phyloP scores from a whole-genome alignment of 2,797 vertebrate genomes.

The Lerista edwardsae region DNA sequence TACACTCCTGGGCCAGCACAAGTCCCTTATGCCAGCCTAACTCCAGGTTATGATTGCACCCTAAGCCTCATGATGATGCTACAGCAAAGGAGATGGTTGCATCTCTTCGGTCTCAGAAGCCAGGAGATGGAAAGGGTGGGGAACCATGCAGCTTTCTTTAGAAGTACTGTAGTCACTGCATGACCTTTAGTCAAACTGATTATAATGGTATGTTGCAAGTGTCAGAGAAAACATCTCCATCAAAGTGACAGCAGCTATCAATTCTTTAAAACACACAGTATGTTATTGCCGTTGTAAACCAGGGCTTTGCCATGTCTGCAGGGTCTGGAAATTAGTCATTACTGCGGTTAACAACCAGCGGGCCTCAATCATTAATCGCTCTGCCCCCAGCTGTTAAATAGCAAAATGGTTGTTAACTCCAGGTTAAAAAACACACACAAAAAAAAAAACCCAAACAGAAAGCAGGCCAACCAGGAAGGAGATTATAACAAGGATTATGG shows the following conservation, averaged over 20 bases:
- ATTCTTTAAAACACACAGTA: conserved; percentile 4
- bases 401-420: conserved; percentile 20
- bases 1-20: no score
- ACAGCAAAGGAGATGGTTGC: not conserved
- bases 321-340: conserved; percentile 25
- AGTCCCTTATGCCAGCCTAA: no score
- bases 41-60: no score
- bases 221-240: not conserved
- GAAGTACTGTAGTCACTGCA: not conserved
- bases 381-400: conserved; percentile 25
- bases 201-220: not conserved
- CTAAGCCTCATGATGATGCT: not conserved
- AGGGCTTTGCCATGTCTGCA: conserved; percentile 21
- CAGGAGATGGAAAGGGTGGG: not conserved
- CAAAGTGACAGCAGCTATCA: not conserved
- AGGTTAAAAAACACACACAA: not conserved
- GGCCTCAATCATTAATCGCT: conserved; percentile 27
- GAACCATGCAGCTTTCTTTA: not conserved
- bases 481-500: not conserved
- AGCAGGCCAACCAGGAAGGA: not conserved
- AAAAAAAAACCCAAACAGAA: not conserved
- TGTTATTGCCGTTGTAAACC: conserved; percentile 17
- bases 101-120: not conserved
- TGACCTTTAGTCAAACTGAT: not conserved
- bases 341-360: conserved; percentile 15